These are phyloP conservation scores for Helicoverpa zea DNA, from an alignment of 1,140 invertebrate species.

Conservation along the genomic window DNA sequence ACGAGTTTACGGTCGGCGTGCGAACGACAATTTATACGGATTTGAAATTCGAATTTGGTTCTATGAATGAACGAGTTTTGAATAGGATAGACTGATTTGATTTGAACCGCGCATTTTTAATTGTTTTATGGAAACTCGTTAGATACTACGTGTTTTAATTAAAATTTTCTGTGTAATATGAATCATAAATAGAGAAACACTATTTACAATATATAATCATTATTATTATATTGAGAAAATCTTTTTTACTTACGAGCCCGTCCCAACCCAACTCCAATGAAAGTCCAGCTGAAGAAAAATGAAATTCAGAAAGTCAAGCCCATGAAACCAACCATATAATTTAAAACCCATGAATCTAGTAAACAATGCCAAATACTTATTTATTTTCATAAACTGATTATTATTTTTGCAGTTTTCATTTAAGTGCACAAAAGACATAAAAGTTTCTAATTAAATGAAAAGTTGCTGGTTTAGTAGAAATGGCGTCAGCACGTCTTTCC, in stretches of 20 bases:
- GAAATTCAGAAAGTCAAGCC: too few species aligned
- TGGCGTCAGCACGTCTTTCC: not conserved
- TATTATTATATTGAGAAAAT: too few species aligned
- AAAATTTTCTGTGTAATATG: too few species aligned
- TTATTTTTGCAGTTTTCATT: constrained; percentile 9
- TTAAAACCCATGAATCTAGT: not conserved
- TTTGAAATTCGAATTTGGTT: constrained; percentile 39
- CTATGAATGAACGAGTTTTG: constrained; percentile 31
- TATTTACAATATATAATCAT: too few species aligned
- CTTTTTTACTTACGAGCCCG: too few species aligned
- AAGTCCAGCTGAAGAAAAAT: too few species aligned
- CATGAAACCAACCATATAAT: too few species aligned
- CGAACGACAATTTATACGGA: constrained; percentile 45
- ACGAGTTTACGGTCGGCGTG: constrained; percentile 47
- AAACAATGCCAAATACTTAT: not conserved
- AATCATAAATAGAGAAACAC: too few species aligned
- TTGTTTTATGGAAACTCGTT: not conserved
- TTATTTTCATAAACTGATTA: constrained; percentile 20
- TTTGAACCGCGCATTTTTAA: constrained; percentile 12
- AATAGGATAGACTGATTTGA: constrained; percentile 33
- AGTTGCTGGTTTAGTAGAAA: not conserved
- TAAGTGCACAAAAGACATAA: constrained; percentile 10
- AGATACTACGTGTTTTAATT: too few species aligned
- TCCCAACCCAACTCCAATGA: too few species aligned
- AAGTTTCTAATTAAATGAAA: constrained; percentile 32